Percentiles rank a stretch among this genome's conserved stretches.
Evolutionary conservation across 2,888 invertebrate species (phyloP).

Genomic region (Cabera pusaria): DNA sequence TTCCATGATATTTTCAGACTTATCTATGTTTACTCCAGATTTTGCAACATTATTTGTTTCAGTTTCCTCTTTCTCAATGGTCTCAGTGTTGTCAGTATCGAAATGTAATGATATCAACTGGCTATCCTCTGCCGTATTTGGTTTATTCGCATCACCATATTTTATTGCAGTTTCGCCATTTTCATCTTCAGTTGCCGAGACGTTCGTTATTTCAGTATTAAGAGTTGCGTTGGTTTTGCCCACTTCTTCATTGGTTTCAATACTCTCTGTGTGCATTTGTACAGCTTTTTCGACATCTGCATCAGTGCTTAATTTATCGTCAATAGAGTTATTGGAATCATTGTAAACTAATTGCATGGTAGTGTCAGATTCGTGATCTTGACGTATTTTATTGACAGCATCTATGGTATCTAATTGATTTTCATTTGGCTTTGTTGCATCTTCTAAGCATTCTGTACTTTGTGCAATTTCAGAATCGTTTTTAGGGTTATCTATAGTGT

Average conservation of each 20-base stretch:
- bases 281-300: too few relatives aligned
- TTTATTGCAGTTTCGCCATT: constrained; percentile 3
- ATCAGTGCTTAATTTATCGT: constrained; percentile 15
- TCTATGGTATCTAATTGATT: too few relatives aligned
- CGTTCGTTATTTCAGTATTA: too few relatives aligned
- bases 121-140: constrained; percentile 38
- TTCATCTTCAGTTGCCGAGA: too few relatives aligned
- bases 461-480: too few relatives aligned
- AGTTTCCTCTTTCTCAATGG: constrained; percentile 14
- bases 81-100: constrained; percentile 43
- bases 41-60: constrained; percentile 2
- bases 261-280: too few relatives aligned
- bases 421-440: too few relatives aligned
- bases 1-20: constrained; percentile 1
- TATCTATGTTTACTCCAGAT: too few relatives aligned
- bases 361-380: constrained; percentile 38
- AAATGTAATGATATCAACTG: constrained; percentile 48
- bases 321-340: constrained; percentile 32
- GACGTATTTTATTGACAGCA: constrained; percentile 13
- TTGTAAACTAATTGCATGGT: constrained; percentile 41
- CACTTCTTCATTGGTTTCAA: too few relatives aligned
- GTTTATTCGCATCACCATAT: constrained; percentile 1
- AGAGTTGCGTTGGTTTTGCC: too few relatives aligned
- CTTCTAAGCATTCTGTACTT: too few relatives aligned
- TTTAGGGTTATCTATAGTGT: neutral